These are phyloP conservation scores for Acronicta alni DNA, from an alignment of 2,888 invertebrate genomes.

Conservation along the genomic window DNA sequence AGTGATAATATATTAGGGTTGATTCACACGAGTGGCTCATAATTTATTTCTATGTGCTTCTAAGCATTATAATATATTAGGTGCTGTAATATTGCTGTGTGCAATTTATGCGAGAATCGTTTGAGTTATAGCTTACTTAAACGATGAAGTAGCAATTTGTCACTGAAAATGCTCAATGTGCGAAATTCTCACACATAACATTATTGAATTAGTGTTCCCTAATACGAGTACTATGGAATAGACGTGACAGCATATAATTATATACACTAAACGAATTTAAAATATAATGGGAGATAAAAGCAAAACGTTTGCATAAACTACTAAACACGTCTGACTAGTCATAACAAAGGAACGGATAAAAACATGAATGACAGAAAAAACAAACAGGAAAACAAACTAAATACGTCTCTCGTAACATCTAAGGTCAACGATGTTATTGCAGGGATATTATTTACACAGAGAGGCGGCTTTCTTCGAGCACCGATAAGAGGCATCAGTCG, in stretches of 20 bases:
- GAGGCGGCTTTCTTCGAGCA: conserved; percentile 58
- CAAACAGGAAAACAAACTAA: conserved; percentile 28
- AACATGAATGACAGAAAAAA: conserved; percentile 26
- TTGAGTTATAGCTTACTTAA: conserved; percentile 36
- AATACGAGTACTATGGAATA: neutral
- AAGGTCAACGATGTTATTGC: conserved; percentile 52
- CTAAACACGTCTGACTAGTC: neutral
- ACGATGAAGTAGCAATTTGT: conserved; percentile 27
- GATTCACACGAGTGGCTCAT: conserved; percentile 22
- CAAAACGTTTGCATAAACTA: neutral
- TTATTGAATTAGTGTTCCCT: neutral
- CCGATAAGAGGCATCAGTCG: conserved; percentile 70
- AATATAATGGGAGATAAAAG: no score
- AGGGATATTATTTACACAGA: conserved; percentile 67
- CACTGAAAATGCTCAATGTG: conserved; percentile 13
- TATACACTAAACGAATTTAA: neutral
- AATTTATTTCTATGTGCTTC: conserved; percentile 30
- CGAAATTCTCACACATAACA: conserved; percentile 8
- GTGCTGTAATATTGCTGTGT: conserved; percentile 33
- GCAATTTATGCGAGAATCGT: conserved; percentile 32
- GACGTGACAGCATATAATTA: neutral
- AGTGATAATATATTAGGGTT: conserved; percentile 32
- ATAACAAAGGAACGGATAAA: conserved; percentile 28
- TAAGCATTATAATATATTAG: conserved; percentile 33
- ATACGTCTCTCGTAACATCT: conserved; percentile 2